A percentile compares a stretch with the other conserved stretches of the same genome.
These are phyloP conservation scores for Noctua pronuba DNA, from an alignment of 2,888 invertebrate species.

Conservation along the genomic window DNA sequence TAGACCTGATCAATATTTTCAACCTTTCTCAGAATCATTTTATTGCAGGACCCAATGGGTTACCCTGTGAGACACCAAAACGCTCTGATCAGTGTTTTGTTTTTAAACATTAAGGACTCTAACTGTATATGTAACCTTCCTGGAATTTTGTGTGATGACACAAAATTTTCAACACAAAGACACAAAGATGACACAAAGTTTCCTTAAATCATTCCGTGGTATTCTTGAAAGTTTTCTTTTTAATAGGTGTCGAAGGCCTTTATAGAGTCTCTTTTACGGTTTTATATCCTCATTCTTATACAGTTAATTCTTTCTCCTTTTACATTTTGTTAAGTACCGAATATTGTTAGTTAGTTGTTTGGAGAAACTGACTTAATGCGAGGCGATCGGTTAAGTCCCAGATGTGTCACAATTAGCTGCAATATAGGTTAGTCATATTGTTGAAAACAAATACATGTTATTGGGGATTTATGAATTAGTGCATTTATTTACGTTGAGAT, in stretches of 20 bases:
- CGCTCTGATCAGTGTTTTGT: background rate
- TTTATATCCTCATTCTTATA: background rate
- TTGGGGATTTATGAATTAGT: background rate
- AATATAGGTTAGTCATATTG: background rate
- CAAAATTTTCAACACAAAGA: too few relatives aligned
- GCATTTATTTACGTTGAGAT: background rate
- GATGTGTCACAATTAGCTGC: background rate
- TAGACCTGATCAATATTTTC: background rate
- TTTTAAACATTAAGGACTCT: background rate
- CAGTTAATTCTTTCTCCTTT: background rate
- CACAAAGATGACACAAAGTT: background rate
- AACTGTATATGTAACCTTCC: background rate
- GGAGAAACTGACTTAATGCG: background rate
- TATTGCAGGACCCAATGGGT: background rate
- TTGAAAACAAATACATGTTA: background rate
- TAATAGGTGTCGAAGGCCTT: too few relatives aligned
- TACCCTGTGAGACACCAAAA: background rate
- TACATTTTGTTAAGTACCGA: background rate
- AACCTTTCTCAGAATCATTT: background rate
- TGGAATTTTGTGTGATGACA: too few relatives aligned
- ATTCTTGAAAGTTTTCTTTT: background rate
- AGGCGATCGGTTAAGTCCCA: background rate
- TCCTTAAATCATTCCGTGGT: background rate
- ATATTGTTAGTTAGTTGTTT: background rate
- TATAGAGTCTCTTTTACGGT: background rate